Evolutionary conservation across 2,888 invertebrate species (phyloP).

Genomic region (Fragum sueziense): DNA sequence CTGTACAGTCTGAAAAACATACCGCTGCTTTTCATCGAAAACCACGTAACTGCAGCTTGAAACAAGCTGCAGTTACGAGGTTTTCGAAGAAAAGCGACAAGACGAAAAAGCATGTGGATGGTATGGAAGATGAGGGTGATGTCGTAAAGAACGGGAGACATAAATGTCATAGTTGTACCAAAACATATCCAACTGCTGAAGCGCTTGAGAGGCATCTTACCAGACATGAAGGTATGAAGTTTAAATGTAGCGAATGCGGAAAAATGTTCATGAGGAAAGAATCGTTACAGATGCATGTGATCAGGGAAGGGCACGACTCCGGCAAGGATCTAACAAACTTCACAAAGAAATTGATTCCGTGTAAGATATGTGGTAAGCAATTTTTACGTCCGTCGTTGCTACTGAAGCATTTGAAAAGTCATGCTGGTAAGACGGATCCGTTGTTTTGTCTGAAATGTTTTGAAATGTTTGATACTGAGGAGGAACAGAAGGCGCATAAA

Average conservation of each 20-base stretch:
- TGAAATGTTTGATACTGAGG: slow-evolving; percentile 16
- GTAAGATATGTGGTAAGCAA: slow-evolving; percentile 16
- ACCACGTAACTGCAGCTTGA: background rate
- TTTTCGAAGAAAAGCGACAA: background rate
- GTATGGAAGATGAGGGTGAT: background rate
- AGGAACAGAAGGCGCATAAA: background rate
- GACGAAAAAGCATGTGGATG: background rate
- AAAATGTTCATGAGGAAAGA: slow-evolving; percentile 18
- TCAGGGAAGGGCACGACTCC: slow-evolving; percentile 10
- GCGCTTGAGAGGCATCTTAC: background rate
- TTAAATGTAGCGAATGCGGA: slow-evolving; percentile 13
- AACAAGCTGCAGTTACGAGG: background rate
- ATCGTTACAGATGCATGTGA: slow-evolving; percentile 13
- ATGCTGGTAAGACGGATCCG: background rate
- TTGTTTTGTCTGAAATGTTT: background rate
- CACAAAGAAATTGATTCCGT: background rate
- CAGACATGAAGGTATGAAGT: slow-evolving; percentile 15
- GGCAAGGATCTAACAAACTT: slow-evolving; percentile 3
- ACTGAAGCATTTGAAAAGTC: slow-evolving; percentile 13
- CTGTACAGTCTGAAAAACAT: background rate
- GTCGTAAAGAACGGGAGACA: background rate
- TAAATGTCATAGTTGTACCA: background rate
- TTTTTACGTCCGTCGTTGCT: background rate
- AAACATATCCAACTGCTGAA: background rate
- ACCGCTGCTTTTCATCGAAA: background rate